phyloP scores from a whole-genome alignment of 2,888 invertebrate genomes.

The Sturmia bella region DNA sequence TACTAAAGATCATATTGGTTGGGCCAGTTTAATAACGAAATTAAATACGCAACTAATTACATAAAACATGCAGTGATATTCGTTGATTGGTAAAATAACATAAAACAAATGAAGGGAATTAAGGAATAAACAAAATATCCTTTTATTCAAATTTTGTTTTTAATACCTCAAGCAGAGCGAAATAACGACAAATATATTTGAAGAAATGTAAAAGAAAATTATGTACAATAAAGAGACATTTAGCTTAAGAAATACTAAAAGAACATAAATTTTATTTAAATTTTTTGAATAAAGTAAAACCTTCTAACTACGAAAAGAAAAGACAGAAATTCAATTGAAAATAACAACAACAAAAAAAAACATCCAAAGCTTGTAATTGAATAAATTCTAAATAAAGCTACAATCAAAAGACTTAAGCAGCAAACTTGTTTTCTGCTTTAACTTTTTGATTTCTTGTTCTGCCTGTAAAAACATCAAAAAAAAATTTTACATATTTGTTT shows the following conservation, averaged over 20 bases:
- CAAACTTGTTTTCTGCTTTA: slow-evolving; percentile 55
- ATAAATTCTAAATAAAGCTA: slow-evolving; percentile 10
- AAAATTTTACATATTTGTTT: slow-evolving; percentile 48
- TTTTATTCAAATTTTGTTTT: too few species aligned
- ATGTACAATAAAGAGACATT: too few species aligned
- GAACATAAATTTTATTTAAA: slow-evolving; percentile 72
- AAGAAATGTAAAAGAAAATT: slow-evolving; percentile 54
- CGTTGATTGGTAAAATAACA: too few species aligned
- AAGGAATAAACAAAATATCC: too few species aligned
- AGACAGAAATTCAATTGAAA: slow-evolving; percentile 32
- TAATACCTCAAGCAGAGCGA: too few species aligned
- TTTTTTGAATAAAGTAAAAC: slow-evolving; percentile 60
- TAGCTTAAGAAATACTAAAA: slow-evolving; percentile 10
- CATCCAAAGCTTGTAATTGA: slow-evolving; percentile 16
- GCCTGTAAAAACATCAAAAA: slow-evolving; percentile 1
- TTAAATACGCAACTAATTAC: too few species aligned
- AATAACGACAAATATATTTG: too few species aligned
- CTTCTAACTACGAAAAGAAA: slow-evolving; percentile 35
- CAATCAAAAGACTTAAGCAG: slow-evolving; percentile 64
- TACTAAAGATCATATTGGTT: too few species aligned
- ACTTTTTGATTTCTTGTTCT: slow-evolving; percentile 17
- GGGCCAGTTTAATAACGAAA: too few species aligned
- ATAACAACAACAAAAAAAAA: slow-evolving; percentile 47
- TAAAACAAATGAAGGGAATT: too few species aligned
- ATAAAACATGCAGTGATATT: too few species aligned